A percentile compares a stretch with the other conserved stretches of the same genome.
phyloP scores from a whole-genome alignment of 2,888 invertebrate genomes.

The Nymphalis c-album region DNA sequence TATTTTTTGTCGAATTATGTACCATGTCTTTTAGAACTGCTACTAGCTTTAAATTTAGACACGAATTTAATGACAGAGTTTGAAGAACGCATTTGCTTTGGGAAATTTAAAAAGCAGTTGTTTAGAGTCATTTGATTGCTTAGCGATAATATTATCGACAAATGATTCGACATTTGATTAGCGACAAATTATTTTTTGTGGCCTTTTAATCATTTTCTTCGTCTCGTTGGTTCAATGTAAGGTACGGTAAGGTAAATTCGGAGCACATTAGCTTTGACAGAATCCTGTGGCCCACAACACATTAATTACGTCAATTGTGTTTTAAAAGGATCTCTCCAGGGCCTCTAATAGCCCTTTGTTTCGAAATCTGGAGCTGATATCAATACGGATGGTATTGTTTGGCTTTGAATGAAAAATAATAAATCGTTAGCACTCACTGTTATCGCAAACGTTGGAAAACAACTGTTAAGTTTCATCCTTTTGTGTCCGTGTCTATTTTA shows the following conservation, averaged over 20 bases:
- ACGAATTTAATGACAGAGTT: too few relatives aligned
- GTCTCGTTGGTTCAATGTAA: neutral
- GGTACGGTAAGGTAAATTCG: conserved; percentile 6
- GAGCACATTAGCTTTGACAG: conserved; percentile 22
- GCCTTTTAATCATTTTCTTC: neutral
- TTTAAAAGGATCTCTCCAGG: conserved; percentile 29
- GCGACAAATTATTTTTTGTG: too few relatives aligned
- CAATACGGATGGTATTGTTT: conserved; percentile 32
- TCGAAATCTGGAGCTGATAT: conserved; percentile 36
- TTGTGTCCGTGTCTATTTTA: conserved; percentile 3
- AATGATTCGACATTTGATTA: too few relatives aligned
- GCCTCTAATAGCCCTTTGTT: conserved; percentile 38
- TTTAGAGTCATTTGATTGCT: too few relatives aligned
- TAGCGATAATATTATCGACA: too few relatives aligned
- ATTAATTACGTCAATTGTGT: conserved; percentile 27
- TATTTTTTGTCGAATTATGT: too few relatives aligned
- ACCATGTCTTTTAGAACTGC: too few relatives aligned
- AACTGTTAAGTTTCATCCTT: conserved; percentile 20
- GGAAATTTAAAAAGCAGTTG: too few relatives aligned
- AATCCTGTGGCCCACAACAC: conserved; percentile 7
- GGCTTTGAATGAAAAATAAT: conserved; percentile 34
- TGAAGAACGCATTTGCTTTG: too few relatives aligned
- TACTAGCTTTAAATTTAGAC: too few relatives aligned
- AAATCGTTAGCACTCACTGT: conserved; percentile 31
- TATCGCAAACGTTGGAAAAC: conserved; percentile 27